phyloP scores from a whole-genome alignment of 2,113 vertebrate species.

The Raja brachyura region DNA sequence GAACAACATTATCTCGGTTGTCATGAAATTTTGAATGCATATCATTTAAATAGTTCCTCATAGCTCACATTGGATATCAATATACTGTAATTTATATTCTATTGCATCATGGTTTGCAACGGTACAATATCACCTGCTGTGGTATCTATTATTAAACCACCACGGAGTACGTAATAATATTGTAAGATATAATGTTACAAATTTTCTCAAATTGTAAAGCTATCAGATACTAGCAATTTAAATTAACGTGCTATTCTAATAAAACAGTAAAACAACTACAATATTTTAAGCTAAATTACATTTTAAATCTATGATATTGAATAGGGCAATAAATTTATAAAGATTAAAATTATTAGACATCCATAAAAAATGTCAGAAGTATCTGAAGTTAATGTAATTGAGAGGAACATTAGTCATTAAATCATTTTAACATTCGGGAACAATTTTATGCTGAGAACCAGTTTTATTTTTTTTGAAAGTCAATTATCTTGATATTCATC shows the following conservation, averaged over 20 bases:
- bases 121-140: slow-evolving; percentile 7
- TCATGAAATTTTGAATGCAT: neutral
- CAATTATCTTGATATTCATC: neutral
- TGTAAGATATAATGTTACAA: neutral
- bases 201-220: neutral
- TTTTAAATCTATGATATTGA: neutral
- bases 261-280: neutral
- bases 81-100: neutral
- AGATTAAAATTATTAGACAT: neutral
- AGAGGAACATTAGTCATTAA: slow-evolving; percentile 5
- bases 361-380: neutral
- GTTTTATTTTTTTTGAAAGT: neutral
- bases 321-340: neutral
- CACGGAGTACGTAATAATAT: neutral
- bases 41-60: neutral
- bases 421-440: slow-evolving; percentile 21
- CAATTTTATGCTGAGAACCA: neutral
- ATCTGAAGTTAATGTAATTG: neutral
- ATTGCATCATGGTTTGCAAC: neutral
- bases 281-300: neutral
- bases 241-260: neutral
- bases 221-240: neutral
- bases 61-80: neutral
- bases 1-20: slow-evolving; percentile 22
- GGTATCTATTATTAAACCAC: slow-evolving; percentile 20